Base-by-base conservation (phyloP, 2,888 invertebrate genomes). In the Drosophila testacea region DNA sequence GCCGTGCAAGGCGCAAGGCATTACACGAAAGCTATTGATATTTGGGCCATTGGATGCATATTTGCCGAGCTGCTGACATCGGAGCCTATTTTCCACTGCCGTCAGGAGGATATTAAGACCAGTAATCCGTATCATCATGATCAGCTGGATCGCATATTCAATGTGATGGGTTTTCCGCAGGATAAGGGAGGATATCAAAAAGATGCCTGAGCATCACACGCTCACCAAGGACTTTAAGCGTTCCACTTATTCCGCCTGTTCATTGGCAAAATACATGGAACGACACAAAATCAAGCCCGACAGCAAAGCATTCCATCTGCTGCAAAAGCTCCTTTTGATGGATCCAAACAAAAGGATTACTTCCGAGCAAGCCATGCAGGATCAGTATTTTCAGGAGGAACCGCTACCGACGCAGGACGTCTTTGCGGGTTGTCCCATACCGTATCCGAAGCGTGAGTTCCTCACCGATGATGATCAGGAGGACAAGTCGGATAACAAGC, bases 91-190 rank as follows among this genome's bases (percentile, higher is more conserved):
- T 99, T 99, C 93, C 99, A 99, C 91, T 99, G 99, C 93, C 95
- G 99, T 6, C 99, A 99, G 93, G 99, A 99, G 93, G 99, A 99
- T 91, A 99, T 99, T 68, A 99, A 99, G 93, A 99, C 99, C 0
- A 98, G 98, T 90, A 99, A 99, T 93, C 99, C 99, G 0, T 99
- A 99, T 92, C 99, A 99, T 92, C 99, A 99, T 91, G 99, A 99
- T 92, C 99, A 99, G 92, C 93, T 99, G 59, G 99, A 99, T 93
- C 94, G 99, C 91, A 99, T 99, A 93, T 99, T 99, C 93, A 98
- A 98, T 93, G 99, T 99, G 0, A 99, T 99, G 99, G 99, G 99
- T 16, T 99, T 99, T 92, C 99, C 99, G 0, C 95, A 95, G 89
- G 98, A 98, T 90, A 98, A 98, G 99, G 99, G 98, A 99, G 92